A percentile compares a stretch with the other conserved stretches of the same genome.
phyloP scores from a whole-genome alignment of 2,888 invertebrate genomes.

The Lagria hirta region DNA sequence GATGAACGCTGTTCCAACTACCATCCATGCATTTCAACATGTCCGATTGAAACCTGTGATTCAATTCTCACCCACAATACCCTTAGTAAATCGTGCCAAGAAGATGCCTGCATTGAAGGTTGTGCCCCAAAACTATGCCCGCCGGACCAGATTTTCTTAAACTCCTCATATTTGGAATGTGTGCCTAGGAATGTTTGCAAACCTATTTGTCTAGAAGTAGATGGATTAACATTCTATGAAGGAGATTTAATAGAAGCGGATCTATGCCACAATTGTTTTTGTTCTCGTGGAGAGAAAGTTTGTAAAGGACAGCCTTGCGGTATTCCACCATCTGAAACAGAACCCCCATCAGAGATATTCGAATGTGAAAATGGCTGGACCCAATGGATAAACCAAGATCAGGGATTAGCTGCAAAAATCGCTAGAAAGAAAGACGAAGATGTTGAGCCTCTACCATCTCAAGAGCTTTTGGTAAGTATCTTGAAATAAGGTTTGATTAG shows the following conservation, averaged over 20 bases:
- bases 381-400: slow-evolving; percentile 71
- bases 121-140: slow-evolving; percentile 77
- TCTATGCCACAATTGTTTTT: slow-evolving; percentile 78
- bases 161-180: slow-evolving; percentile 69
- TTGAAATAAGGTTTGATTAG: not conserved
- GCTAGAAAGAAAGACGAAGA: slow-evolving; percentile 54
- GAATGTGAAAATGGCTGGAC: slow-evolving; percentile 76
- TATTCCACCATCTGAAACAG: slow-evolving; percentile 35
- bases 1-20: slow-evolving; percentile 79
- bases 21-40: slow-evolving; percentile 78
- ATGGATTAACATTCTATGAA: slow-evolving; percentile 70
- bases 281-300: slow-evolving; percentile 67
- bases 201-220: slow-evolving; percentile 68
- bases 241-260: slow-evolving; percentile 74
- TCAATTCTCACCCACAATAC: slow-evolving; percentile 68
- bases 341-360: slow-evolving; percentile 32
- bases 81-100: slow-evolving; percentile 65
- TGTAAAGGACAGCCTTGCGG: slow-evolving; percentile 74
- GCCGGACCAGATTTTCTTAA: slow-evolving; percentile 71
- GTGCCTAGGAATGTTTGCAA: slow-evolving; percentile 72
- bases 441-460: slow-evolving; percentile 60
- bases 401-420: slow-evolving; percentile 41
- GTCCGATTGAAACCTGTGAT: slow-evolving; percentile 83
- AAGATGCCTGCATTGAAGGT: slow-evolving; percentile 81
- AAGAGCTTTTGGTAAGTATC: slow-evolving; percentile 57